Evolutionary conservation across 1,140 invertebrate species (phyloP).

Genomic region (Leptinotarsa lineolata): DNA sequence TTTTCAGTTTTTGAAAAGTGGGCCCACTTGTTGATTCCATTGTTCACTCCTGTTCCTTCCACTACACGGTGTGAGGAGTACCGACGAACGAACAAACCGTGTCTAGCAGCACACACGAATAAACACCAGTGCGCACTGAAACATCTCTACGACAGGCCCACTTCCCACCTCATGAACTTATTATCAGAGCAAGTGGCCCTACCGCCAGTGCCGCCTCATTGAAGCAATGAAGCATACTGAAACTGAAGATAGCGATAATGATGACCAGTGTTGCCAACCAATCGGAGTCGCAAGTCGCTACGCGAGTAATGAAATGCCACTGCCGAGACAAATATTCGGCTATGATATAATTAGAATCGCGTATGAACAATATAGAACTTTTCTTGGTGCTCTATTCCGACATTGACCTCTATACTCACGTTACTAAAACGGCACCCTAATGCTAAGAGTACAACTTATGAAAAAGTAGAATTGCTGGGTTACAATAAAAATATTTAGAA

Average conservation of each 20-base stretch:
- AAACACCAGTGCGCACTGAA: background rate
- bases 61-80: background rate
- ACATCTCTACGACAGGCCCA: background rate
- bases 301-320: no score
- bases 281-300: no score
- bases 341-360: no score
- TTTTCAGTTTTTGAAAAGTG: conserved; percentile 22
- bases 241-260: conserved; percentile 6
- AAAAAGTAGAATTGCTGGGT: no score
- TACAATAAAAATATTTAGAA: no score
- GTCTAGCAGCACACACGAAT: background rate
- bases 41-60: background rate
- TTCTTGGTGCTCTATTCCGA: no score
- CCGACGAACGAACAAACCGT: conserved; percentile 1
- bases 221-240: background rate
- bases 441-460: no score
- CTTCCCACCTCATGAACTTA: background rate
- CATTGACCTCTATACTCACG: no score
- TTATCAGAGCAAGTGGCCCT: background rate
- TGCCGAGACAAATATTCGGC: no score
- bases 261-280: background rate
- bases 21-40: background rate
- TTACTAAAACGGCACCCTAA: no score
- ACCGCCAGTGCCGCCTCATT: background rate
- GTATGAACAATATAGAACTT: no score